These are phyloP conservation scores for Bhutanitis thaidina DNA, from an alignment of 2,888 invertebrate genomes.

Conservation along the genomic window DNA sequence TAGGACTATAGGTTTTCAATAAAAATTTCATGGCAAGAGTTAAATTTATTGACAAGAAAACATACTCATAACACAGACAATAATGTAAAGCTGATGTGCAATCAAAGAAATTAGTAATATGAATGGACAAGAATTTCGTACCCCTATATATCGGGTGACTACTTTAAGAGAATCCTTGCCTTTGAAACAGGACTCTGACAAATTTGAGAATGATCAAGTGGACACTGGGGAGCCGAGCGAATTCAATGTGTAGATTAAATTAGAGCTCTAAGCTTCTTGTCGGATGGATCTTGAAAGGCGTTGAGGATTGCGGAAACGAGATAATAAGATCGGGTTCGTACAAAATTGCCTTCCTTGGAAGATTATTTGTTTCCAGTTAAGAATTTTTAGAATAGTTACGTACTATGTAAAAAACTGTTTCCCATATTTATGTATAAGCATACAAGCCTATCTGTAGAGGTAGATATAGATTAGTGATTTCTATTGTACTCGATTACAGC, in stretches of 20 bases:
- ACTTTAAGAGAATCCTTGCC: conserved; percentile 35
- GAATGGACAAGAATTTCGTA: background rate
- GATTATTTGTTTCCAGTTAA: too few species aligned
- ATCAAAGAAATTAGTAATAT: conserved; percentile 7
- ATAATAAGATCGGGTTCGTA: too few species aligned
- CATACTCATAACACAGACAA: background rate
- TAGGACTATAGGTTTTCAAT: too few species aligned
- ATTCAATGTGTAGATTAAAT: conserved; percentile 43
- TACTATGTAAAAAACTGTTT: too few species aligned
- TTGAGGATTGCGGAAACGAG: background rate
- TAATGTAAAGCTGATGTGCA: background rate
- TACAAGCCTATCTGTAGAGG: too few species aligned
- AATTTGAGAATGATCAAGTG: conserved; percentile 66
- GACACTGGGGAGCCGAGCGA: conserved; percentile 48
- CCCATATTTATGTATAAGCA: too few species aligned
- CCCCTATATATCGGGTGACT: conserved; percentile 44
- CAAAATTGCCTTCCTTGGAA: background rate
- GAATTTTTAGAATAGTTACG: too few species aligned
- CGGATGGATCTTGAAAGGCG: conserved; percentile 1
- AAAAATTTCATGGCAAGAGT: too few species aligned
- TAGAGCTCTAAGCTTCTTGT: conserved; percentile 34
- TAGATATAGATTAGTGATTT: too few species aligned
- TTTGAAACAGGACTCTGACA: conserved; percentile 58
- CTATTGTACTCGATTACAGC: too few species aligned
- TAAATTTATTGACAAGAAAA: too few species aligned